Percentiles rank a stretch among this genome's conserved stretches.
Evolutionary conservation across 2,888 invertebrate genomes (phyloP).

Genomic region (Cetonia aurata): DNA sequence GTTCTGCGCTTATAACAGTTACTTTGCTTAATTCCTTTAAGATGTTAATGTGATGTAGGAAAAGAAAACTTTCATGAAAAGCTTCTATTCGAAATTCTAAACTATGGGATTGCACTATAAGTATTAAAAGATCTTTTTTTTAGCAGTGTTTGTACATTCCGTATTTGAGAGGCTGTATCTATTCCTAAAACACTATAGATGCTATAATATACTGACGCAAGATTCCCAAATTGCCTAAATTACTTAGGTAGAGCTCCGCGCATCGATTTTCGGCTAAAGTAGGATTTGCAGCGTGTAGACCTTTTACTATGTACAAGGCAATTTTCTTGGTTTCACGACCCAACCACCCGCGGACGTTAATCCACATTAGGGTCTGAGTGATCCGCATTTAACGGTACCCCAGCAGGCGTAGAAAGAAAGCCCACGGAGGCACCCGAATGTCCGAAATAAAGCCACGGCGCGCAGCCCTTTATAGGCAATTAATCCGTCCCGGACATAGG

Average conservation of each 20-base stretch:
- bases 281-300: constrained; percentile 33
- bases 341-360: constrained; percentile 26
- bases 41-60: too few species aligned
- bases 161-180: too few species aligned
- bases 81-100: too few species aligned
- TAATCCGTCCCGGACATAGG: constrained; percentile 56
- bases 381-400: constrained; percentile 36
- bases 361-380: constrained; percentile 37
- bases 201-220: neutral
- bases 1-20: too few species aligned
- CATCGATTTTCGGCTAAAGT: constrained; percentile 40
- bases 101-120: too few species aligned
- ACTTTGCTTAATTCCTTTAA: too few species aligned
- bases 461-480: constrained; percentile 52
- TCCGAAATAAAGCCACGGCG: constrained; percentile 9
- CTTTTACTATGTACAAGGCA: constrained; percentile 40
- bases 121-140: too few species aligned
- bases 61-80: too few species aligned
- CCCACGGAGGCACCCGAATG: too few species aligned
- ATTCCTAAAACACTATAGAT: neutral
- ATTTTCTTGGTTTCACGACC: constrained; percentile 40
- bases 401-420: neutral
- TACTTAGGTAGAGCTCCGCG: neutral
- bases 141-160: too few species aligned
- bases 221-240: neutral